Evolutionary conservation across 2,797 vertebrate genomes (phyloP).

Genomic region (Atherinosoma microstoma): DNA sequence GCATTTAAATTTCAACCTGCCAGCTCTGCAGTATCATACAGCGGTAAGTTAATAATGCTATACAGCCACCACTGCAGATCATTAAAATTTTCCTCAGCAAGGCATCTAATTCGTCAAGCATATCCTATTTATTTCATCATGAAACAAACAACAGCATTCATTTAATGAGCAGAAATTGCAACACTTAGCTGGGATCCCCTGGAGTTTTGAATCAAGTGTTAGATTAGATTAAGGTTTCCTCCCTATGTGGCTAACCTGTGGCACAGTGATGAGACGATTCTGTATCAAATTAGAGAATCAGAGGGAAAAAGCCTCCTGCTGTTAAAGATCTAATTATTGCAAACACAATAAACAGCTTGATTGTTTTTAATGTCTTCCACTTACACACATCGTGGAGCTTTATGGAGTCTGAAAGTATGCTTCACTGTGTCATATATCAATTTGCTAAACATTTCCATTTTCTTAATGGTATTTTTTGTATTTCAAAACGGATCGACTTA

Average conservation of each 20-base stretch:
- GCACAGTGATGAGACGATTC: constrained; percentile 65
- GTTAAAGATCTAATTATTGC: constrained; percentile 79
- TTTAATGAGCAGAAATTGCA: constrained; percentile 74
- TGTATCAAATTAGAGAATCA: constrained; percentile 81
- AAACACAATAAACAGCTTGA: constrained; percentile 80
- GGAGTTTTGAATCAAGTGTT: constrained; percentile 80
- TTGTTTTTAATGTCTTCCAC: constrained; percentile 73
- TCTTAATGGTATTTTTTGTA: too few relatives aligned
- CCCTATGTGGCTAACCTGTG: constrained; percentile 78
- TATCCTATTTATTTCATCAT: constrained; percentile 69
- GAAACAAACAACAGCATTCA: constrained; percentile 83
- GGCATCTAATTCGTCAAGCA: constrained; percentile 56
- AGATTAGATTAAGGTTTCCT: constrained; percentile 81
- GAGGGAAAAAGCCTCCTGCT: constrained; percentile 66
- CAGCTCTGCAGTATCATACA: constrained; percentile 20
- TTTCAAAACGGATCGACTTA: too few relatives aligned
- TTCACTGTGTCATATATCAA: not conserved
- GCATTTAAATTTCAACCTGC: constrained; percentile 40
- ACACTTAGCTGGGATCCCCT: constrained; percentile 74
- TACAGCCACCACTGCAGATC: constrained; percentile 11
- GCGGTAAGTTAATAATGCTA: constrained; percentile 30
- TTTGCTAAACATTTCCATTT: too few relatives aligned
- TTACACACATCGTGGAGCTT: constrained; percentile 18
- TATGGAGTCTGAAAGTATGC: constrained; percentile 6
- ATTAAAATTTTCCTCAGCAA: constrained; percentile 40